phyloP scores from a whole-genome alignment of 2,888 invertebrate genomes.

The Carabus problematicus region DNA sequence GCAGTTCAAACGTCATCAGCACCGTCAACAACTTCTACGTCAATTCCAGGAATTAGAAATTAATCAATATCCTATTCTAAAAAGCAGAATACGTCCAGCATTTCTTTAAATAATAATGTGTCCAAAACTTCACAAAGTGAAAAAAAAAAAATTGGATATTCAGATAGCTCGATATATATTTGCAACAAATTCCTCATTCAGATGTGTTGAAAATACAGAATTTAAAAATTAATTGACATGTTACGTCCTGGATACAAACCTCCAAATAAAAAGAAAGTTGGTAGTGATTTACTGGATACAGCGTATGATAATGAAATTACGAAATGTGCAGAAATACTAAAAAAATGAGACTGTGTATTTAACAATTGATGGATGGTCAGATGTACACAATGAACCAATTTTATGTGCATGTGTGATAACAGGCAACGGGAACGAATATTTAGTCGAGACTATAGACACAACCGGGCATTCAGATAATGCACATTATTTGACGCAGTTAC shows the following conservation, averaged over 20 bases:
- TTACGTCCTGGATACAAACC: conserved; percentile 14
- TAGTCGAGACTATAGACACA: conserved; percentile 20
- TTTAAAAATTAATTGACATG: conserved; percentile 15
- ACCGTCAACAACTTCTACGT: too few relatives aligned
- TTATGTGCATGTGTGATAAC: conserved; percentile 6
- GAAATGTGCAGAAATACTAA: conserved; percentile 8
- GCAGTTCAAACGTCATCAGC: too few relatives aligned
- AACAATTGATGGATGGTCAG: conserved; percentile 1
- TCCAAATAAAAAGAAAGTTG: not conserved
- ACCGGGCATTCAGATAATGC: conserved; percentile 14
- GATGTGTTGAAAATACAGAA: conserved; percentile 10
- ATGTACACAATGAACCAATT: conserved; percentile 19
- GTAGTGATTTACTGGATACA: conserved; percentile 8
- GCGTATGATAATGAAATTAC: conserved; percentile 3
- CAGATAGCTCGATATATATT: conserved; percentile 15
- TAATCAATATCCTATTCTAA: too few relatives aligned
- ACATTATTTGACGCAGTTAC: conserved; percentile 12
- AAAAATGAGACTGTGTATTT: not conserved
- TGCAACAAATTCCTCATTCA: conserved; percentile 24
- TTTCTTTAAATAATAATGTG: too few relatives aligned
- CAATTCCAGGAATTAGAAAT: too few relatives aligned
- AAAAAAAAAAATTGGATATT: conserved; percentile 12
- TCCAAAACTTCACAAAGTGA: too few relatives aligned
- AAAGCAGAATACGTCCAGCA: not conserved
- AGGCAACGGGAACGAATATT: conserved; percentile 3